Base-by-base conservation (phyloP, 2,888 invertebrate genomes). In the Eudasyphora cyanicolor region DNA sequence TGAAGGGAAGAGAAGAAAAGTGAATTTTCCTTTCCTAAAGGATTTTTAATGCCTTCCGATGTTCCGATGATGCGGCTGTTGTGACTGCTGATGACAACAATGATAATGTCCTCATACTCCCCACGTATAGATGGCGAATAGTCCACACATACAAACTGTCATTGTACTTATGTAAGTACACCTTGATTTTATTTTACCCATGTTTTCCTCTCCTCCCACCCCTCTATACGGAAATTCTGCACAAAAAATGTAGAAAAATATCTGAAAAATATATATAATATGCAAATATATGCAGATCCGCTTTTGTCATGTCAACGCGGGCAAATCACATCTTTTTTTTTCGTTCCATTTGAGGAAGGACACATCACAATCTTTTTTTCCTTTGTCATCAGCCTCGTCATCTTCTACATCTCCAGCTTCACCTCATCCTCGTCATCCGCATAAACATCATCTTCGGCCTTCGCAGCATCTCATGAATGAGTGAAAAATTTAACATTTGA, bases 221-320 rank as follows among this genome's bases (percentile, higher is more conserved):
- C 19, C 62, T 70, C 19, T 24, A 24, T 76, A 76, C n/a, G 45
- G 51, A 71, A 64, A 38, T 60, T 82, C 80, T 86, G 86, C 86
- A 82, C 60, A 19, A 57, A 62, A 70, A 60, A 12, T 12, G 27
- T 10, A 27, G 24, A 67, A 24, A 69, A 69, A 83, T n/a, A 78
- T 29, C 17, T 76, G 51, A 64, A 57, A 51, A 77, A 80, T 75
- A 80, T 54, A 76, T 76, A 90, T 89, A 88, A 86, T 89, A 90
- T 90, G 90, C 90, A 89, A 90, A 90, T 90, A 83, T 90, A 90
- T 90, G 90, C 90, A 90, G 90, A 90, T 90, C 88, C 88, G 90
- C 90, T 90, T 90, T 90, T 87, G 89, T 88, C 88, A 89, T 89
- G 90, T 89, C 90, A 90, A 87, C 81, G 84, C 84, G 84, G 84